phyloP scores from a whole-genome alignment of 2,888 invertebrate species.

The Cenopis cana region DNA sequence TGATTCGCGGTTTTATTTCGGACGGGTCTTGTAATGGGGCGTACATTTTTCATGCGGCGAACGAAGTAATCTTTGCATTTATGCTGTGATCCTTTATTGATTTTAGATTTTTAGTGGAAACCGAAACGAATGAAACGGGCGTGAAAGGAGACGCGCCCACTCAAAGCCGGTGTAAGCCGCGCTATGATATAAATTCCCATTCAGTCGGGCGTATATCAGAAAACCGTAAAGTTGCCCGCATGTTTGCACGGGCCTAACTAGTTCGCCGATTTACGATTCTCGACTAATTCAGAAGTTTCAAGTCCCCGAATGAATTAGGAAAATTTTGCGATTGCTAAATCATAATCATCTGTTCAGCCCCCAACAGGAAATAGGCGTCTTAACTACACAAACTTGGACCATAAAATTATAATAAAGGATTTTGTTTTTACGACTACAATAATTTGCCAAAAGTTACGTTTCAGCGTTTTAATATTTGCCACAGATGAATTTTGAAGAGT shows the following conservation, averaged over 20 bases:
- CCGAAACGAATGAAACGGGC: constrained; percentile 81
- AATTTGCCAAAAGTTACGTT: constrained; percentile 69
- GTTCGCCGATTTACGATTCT: constrained; percentile 36
- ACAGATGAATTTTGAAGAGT: constrained; percentile 31
- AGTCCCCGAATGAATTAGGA: constrained; percentile 57
- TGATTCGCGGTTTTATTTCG: constrained; percentile 85
- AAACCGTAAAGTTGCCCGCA: constrained; percentile 65
- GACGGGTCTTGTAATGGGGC: constrained; percentile 80
- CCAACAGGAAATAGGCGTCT: constrained; percentile 72
- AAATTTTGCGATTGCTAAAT: constrained; percentile 59
- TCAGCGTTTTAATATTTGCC: constrained; percentile 57
- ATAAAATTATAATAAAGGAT: constrained; percentile 81
- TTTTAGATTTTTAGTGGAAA: constrained; percentile 85
- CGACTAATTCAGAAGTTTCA: constrained; percentile 34
- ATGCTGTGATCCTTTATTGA: constrained; percentile 84
- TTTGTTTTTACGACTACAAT: constrained; percentile 75
- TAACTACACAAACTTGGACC: constrained; percentile 70
- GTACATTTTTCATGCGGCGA: constrained; percentile 82
- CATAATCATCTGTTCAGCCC: constrained; percentile 67
- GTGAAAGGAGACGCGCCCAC: constrained; percentile 82
- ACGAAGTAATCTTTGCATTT: constrained; percentile 84
- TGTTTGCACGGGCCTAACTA: constrained; percentile 43
- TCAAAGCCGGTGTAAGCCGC: constrained; percentile 80
- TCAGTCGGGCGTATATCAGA: constrained; percentile 72
- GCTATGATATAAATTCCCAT: constrained; percentile 82